Conservation (phyloP, 2,888 invertebrate species). For the Hyalella azteca region DNA sequence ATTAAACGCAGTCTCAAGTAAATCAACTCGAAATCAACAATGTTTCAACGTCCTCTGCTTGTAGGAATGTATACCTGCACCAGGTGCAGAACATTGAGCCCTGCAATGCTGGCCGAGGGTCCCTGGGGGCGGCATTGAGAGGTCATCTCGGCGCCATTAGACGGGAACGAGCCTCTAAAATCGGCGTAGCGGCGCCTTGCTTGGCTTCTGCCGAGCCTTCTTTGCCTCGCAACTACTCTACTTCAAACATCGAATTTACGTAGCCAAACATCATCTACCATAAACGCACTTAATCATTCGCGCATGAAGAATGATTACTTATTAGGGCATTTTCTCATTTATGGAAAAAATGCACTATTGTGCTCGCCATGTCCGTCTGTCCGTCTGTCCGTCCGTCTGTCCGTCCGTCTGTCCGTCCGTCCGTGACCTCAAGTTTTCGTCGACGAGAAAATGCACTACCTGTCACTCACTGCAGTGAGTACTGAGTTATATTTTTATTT, state of each 20-base stretch:
- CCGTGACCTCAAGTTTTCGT: too few relatives aligned
- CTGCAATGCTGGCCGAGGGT: neutral
- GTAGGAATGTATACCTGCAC: too few relatives aligned
- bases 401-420: too few relatives aligned
- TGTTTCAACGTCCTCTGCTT: too few relatives aligned
- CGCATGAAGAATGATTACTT: neutral
- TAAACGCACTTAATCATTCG: neutral
- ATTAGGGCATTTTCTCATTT: neutral
- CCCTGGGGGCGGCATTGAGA: slow-evolving; percentile 18
- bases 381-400: too few relatives aligned
- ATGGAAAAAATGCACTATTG: neutral
- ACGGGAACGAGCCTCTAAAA: slow-evolving; percentile 16
- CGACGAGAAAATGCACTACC: too few relatives aligned
- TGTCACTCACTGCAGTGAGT: too few relatives aligned
- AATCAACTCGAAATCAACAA: too few relatives aligned
- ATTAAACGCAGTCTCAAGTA: neutral
- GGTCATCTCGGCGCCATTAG: slow-evolving; percentile 31
- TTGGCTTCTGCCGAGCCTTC: neutral
- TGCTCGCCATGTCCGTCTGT: neutral
- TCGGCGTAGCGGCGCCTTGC: neutral
- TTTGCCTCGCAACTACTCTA: neutral
- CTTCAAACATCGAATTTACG: neutral
- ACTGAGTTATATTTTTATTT: too few relatives aligned
- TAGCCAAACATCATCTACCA: too few relatives aligned
- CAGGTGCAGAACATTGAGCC: slow-evolving; percentile 16